phyloP scores from a whole-genome alignment of 2,888 invertebrate species.

The Tanytarsus gracilentus region DNA sequence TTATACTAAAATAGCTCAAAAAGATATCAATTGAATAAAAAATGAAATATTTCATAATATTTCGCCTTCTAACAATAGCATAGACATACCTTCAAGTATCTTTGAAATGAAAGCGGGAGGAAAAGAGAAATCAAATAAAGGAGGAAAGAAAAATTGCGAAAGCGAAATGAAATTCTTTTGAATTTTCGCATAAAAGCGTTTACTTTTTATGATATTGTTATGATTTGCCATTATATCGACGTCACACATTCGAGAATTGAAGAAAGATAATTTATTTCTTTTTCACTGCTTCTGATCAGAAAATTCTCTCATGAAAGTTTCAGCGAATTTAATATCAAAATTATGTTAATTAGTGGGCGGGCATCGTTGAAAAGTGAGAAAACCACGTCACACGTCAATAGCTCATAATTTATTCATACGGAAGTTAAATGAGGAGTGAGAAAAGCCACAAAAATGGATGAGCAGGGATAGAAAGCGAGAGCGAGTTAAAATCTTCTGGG shows the following conservation, averaged over 20 bases:
- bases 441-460: slow-evolving; percentile 18
- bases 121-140: slow-evolving; percentile 3
- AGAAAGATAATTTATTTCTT: too few species aligned
- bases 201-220: slow-evolving; percentile 22
- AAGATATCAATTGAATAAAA: too few species aligned
- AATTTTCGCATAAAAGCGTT: slow-evolving; percentile 8
- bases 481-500: too few species aligned
- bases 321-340: slow-evolving; percentile 18
- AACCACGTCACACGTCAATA: slow-evolving; percentile 21
- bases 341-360: slow-evolving; percentile 27
- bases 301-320: background rate
- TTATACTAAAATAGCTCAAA: too few species aligned
- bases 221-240: slow-evolving; percentile 7
- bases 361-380: background rate
- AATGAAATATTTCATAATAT: too few species aligned
- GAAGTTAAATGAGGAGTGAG: too few species aligned
- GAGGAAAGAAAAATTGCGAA: slow-evolving; percentile 17
- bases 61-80: too few species aligned
- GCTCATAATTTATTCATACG: slow-evolving; percentile 26
- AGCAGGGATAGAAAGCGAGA: too few species aligned
- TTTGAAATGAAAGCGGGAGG: background rate
- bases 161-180: slow-evolving; percentile 26
- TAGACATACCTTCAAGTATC: background rate
- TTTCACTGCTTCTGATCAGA: too few species aligned
- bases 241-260: too few species aligned